Conservation (phyloP, 2,797 vertebrate genomes). For the Eleutherodactylus coqui region DNA sequence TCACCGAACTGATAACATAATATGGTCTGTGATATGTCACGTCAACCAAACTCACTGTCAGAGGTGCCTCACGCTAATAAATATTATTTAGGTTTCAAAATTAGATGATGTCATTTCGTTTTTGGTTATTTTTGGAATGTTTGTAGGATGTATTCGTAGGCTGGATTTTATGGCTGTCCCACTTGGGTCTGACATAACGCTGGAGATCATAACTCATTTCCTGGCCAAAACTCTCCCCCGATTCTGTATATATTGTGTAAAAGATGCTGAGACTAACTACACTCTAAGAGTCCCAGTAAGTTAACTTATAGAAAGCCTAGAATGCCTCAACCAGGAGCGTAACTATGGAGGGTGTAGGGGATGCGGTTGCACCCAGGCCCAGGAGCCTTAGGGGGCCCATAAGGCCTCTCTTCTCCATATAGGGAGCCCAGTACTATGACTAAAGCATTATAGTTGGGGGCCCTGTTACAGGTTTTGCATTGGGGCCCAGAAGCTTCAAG, state of each 20-base stretch:
- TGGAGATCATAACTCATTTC: slow-evolving; percentile 29
- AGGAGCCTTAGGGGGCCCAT: too few species aligned
- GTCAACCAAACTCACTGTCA: slow-evolving; percentile 64
- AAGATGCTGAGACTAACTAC: neutral
- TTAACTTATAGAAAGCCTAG: neutral
- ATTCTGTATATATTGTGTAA: neutral
- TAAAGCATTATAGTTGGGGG: too few species aligned
- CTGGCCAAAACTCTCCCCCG: neutral
- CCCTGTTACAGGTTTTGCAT: too few species aligned
- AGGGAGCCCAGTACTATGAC: too few species aligned
- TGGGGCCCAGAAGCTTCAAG: too few species aligned
- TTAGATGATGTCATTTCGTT: slow-evolving; percentile 28
- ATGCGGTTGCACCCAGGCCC: too few species aligned
- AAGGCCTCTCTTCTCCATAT: too few species aligned
- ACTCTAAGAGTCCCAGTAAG: neutral
- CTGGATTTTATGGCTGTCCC: slow-evolving; percentile 22
- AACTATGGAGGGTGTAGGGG: too few species aligned
- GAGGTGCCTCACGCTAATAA: slow-evolving; percentile 40
- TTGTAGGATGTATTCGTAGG: neutral
- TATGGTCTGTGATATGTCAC: slow-evolving; percentile 70
- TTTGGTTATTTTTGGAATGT: slow-evolving; percentile 42
- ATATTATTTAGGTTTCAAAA: slow-evolving; percentile 42
- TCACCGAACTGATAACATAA: slow-evolving; percentile 71
- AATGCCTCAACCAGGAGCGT: too few species aligned
- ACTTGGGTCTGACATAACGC: slow-evolving; percentile 23